A percentile compares a stretch with the other conserved stretches of the same genome.
Conservation (phyloP, 37 sponge, comb jelly and placozoan species). For the Oscarella lobularis region DNA sequence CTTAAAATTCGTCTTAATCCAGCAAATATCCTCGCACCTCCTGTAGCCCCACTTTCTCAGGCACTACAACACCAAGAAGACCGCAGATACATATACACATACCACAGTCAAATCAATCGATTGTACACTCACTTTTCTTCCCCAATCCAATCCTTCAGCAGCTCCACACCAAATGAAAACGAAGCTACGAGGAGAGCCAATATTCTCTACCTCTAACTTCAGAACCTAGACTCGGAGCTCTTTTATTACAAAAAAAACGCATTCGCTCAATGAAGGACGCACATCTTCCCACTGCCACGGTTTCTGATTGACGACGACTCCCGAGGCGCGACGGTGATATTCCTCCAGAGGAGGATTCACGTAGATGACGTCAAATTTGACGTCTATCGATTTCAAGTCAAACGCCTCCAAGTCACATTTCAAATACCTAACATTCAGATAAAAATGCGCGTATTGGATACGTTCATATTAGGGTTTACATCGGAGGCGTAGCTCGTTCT, state of each 20-base stretch:
- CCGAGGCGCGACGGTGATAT: slow-evolving; percentile 70
- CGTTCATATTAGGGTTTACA: background rate
- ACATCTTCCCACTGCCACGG: slow-evolving; percentile 89
- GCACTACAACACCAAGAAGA: slow-evolving; percentile 27
- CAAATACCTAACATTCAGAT: background rate
- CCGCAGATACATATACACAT: background rate
- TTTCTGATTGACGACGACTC: slow-evolving; percentile 38
- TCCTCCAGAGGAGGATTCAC: slow-evolving; percentile 92
- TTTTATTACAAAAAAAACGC: background rate
- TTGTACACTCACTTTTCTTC: slow-evolving; percentile 35
- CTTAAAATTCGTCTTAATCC: slow-evolving; percentile 77
- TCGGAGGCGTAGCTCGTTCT: slow-evolving; percentile 18
- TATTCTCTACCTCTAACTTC: slow-evolving; percentile 61
- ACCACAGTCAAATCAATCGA: background rate
- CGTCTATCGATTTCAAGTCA: slow-evolving; percentile 10
- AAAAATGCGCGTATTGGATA: background rate
- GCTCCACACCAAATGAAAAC: slow-evolving; percentile 93
- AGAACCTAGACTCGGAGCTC: slow-evolving; percentile 23
- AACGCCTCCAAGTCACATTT: slow-evolving; percentile 4
- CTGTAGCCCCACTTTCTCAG: slow-evolving; percentile 88
- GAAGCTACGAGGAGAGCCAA: slow-evolving; percentile 63
- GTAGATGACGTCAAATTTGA: slow-evolving; percentile 82
- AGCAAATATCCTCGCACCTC: slow-evolving; percentile 90
- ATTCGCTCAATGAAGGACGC: background rate
- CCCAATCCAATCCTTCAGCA: slow-evolving; percentile 73